Conservation (phyloP, 2,113 vertebrate species). For the Sturnus vulgaris region DNA sequence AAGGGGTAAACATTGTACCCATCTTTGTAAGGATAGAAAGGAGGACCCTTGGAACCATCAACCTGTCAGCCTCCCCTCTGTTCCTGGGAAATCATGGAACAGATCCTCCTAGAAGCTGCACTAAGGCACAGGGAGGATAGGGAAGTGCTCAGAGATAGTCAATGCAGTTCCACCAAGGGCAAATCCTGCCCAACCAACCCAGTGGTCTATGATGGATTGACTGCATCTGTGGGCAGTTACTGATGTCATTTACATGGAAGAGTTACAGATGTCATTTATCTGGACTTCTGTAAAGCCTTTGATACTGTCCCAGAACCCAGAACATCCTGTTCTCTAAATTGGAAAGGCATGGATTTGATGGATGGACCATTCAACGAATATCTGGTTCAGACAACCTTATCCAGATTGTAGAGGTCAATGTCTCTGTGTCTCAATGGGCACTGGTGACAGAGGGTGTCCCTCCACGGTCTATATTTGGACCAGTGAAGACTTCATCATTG, state of each 20-base stretch:
- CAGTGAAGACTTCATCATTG: neutral
- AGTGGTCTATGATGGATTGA: neutral
- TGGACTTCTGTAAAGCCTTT: neutral
- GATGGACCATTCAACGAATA: neutral
- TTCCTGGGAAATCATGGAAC: neutral
- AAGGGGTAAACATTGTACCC: neutral
- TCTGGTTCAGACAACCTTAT: neutral
- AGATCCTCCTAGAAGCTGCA: neutral
- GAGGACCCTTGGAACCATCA: neutral
- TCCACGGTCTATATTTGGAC: neutral
- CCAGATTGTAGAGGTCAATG: too few relatives aligned
- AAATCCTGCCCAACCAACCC: neutral
- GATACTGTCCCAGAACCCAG: neutral
- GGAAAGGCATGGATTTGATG: neutral
- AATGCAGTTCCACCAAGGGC: accelerated
- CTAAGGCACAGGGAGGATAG: neutral
- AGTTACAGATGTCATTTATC: neutral
- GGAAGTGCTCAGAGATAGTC: neutral
- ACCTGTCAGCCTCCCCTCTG: neutral
- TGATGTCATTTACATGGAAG: neutral
- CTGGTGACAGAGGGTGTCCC: neutral
- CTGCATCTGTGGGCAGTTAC: too few relatives aligned
- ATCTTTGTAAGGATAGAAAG: neutral
- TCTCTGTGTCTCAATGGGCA: neutral
- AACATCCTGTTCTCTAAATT: neutral